Conservation (phyloP, 1,140 invertebrate species). For the Andricus grossulariae region DNA sequence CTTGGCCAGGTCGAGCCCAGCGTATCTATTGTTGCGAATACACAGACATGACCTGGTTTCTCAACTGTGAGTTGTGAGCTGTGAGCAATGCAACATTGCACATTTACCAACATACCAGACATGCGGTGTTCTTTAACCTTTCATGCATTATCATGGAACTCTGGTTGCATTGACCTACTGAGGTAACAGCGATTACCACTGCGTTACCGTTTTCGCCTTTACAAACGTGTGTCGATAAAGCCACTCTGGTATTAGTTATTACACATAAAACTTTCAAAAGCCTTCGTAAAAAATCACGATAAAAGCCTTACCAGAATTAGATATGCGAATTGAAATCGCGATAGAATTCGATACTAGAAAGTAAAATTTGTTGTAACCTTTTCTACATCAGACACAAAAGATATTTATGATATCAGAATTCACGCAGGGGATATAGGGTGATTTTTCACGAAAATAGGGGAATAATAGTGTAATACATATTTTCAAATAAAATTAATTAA, state of each 20-base stretch:
- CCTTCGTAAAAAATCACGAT: not conserved
- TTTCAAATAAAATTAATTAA: no score
- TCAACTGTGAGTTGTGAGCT: constrained; percentile 24
- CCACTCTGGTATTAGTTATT: constrained; percentile 30
- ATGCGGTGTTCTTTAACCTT: constrained; percentile 60
- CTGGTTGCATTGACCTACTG: constrained; percentile 68
- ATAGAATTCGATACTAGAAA: no score
- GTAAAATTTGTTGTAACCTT: no score
- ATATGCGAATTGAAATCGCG: no score
- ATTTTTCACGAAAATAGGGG: no score
- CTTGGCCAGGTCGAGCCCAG: constrained; percentile 5
- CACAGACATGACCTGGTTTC: constrained; percentile 55
- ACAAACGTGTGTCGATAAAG: constrained; percentile 48
- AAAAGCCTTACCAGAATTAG: no score
- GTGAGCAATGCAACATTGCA: constrained; percentile 3
- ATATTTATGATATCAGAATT: no score
- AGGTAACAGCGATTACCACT: constrained; percentile 55
- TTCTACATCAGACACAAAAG: no score
- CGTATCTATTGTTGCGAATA: constrained; percentile 34
- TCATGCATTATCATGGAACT: constrained; percentile 58
- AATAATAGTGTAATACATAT: no score
- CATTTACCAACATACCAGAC: constrained; percentile 26
- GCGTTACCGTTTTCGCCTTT: constrained; percentile 44
- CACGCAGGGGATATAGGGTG: no score
- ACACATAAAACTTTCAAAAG: constrained; percentile 35